Evolutionary conservation across 2,113 vertebrate species (phyloP), one percentile per base, ranked within the genome.

Genomic region (Microcebus griseorufus): DNA sequence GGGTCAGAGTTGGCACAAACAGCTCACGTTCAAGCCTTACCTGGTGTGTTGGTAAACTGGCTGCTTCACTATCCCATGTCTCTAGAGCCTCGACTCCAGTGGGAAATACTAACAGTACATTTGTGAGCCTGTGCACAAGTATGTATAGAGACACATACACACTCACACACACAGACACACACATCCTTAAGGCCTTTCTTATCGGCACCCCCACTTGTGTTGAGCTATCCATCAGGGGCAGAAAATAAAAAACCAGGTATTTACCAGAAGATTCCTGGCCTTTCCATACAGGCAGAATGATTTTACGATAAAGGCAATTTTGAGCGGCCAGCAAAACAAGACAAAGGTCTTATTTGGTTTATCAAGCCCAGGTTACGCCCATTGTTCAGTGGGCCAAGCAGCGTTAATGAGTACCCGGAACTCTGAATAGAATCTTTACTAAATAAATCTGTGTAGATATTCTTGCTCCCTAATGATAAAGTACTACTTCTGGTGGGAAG

Each of bases 331-430:
- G 84, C 65, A 97, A 97, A 98, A 96, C 96, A 97, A 97, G 96
- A 88, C 97, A 97, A 98, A 97, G 97, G 92, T 97, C 96, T 97
- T 97, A 94, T 96, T 97, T 96, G 96, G 67, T 90, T 97, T 97
- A 95, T 96, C 96, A 76, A 94, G 64, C 94, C 92, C 81, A 53
- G 80, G 88, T 93, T 58, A 97, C 94, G 9, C 96, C 96, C 95
- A 83, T 93, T 95, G 87, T 94, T 97, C 96, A 75, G n/a, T 27
- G 3, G 76, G 87, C 76, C 84, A 95, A 92, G 51, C 83, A 12
- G 37, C 6, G 97, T 97, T 98, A 97, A 98, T 98, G 90, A 97
- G 92, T 97, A 95, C 94, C 96, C 22, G n/a, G 81, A 39, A 55
- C 78, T 96, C 70, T 95, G 96, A 95, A 97, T 81, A 84, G 80